phyloP scores from a whole-genome alignment of 2,888 invertebrate species.

The Doris montereyensis region DNA sequence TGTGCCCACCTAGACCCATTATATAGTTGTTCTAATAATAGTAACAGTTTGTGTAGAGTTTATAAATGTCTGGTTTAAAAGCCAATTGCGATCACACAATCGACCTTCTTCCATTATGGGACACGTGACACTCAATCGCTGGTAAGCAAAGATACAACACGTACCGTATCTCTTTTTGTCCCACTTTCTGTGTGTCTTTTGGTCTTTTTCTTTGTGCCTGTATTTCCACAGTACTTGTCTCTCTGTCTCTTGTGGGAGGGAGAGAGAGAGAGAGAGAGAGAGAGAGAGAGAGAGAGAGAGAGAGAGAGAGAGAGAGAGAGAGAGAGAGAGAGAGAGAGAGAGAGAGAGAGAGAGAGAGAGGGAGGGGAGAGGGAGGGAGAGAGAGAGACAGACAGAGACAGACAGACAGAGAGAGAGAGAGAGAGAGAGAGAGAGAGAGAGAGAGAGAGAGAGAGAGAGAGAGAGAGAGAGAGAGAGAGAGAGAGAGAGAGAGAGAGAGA shows the following conservation, averaged over 20 bases:
- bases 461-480: neutral
- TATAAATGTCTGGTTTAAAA: no score
- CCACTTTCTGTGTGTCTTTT: neutral
- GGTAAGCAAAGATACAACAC: no score
- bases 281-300: slow-evolving; percentile 9
- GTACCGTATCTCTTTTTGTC: neutral
- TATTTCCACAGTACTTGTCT: neutral
- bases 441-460: neutral
- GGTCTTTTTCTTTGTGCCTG: neutral
- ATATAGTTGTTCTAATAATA: no score
- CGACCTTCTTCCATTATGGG: no score
- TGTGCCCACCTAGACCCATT: no score
- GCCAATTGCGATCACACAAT: no score
- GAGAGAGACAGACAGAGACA: slow-evolving; percentile 24
- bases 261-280: slow-evolving; percentile 23
- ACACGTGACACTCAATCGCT: no score
- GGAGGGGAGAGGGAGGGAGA: slow-evolving; percentile 21
- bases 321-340: neutral
- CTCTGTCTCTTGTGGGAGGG: neutral
- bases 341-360: slow-evolving; percentile 6
- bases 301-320: neutral
- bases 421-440: neutral
- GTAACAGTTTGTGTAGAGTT: no score
- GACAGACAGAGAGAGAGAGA: neutral
- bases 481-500: neutral